phyloP scores from a whole-genome alignment of 2,888 invertebrate species.

The Pachydiplax longipennis region DNA sequence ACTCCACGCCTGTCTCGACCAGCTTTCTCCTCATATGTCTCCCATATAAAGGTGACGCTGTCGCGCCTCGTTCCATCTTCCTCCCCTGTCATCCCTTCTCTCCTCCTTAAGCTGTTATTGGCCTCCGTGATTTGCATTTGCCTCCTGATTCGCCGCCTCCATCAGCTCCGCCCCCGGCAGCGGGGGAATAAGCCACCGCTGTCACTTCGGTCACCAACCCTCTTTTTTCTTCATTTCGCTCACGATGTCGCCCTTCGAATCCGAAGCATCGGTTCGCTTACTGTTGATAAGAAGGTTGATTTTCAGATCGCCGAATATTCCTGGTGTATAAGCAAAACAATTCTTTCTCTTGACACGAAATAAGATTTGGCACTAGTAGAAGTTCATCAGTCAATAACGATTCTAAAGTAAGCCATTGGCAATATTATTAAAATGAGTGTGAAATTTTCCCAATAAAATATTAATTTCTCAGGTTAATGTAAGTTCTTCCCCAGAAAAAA shows the following conservation, averaged over 20 bases:
- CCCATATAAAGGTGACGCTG: background rate
- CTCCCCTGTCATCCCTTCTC: background rate
- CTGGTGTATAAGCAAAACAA: no score
- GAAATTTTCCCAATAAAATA: no score
- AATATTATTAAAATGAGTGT: no score
- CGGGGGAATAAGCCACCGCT: background rate
- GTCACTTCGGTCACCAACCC: background rate
- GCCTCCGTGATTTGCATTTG: constrained; percentile 32
- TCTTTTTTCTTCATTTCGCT: background rate
- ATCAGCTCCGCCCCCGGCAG: constrained; percentile 27
- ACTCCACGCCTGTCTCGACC: background rate
- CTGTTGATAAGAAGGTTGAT: no score
- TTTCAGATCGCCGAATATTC: no score
- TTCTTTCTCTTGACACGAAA: no score
- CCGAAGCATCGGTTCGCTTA: no score
- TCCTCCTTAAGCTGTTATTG: constrained; percentile 28
- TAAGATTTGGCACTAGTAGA: no score
- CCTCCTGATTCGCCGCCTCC: constrained; percentile 28
- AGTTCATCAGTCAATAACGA: no score
- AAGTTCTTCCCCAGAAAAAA: no score
- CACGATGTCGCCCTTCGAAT: background rate
- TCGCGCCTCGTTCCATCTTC: background rate
- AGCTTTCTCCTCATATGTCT: background rate
- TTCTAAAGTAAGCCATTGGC: no score
- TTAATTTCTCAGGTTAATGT: no score